phyloP scores from a whole-genome alignment of 1,140 invertebrate genomes.

The Drepana arcuata region DNA sequence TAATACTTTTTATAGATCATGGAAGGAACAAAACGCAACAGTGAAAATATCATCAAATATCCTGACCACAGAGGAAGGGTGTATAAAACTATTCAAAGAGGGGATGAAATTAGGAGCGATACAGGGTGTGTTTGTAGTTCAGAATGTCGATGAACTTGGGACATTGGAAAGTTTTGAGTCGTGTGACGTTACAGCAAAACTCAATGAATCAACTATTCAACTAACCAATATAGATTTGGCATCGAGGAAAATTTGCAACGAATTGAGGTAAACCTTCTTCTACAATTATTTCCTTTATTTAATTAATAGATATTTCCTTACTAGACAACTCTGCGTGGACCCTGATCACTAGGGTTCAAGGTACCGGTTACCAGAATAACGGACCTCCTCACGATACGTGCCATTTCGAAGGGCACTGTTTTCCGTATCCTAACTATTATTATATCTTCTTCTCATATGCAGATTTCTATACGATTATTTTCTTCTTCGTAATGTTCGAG shows the following conservation, averaged over 20 bases:
- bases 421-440: no score
- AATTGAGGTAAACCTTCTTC: slow-evolving; percentile 19
- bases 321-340: no score
- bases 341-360: no score
- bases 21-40: slow-evolving; percentile 10
- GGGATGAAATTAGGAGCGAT: slow-evolving; percentile 19
- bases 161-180: no score
- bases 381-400: no score
- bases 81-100: slow-evolving; percentile 18
- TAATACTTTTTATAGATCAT: slow-evolving; percentile 13
- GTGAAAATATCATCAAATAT: slow-evolving; percentile 14
- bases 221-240: slow-evolving; percentile 18
- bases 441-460: no score
- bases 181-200: slow-evolving; percentile 7
- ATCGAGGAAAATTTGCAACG: slow-evolving; percentile 14
- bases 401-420: no score
- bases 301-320: no score
- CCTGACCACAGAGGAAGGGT: slow-evolving; percentile 19
- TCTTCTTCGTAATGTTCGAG: no score
- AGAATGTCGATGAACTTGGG: slow-evolving; percentile 8
- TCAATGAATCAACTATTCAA: slow-evolving; percentile 12
- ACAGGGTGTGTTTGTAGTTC: slow-evolving; percentile 24
- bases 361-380: no score
- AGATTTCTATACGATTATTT: no score
- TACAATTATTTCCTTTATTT: no score